Evolutionary conservation across 2,888 invertebrate genomes (phyloP).

Genomic region (Orchesella flavescens): DNA sequence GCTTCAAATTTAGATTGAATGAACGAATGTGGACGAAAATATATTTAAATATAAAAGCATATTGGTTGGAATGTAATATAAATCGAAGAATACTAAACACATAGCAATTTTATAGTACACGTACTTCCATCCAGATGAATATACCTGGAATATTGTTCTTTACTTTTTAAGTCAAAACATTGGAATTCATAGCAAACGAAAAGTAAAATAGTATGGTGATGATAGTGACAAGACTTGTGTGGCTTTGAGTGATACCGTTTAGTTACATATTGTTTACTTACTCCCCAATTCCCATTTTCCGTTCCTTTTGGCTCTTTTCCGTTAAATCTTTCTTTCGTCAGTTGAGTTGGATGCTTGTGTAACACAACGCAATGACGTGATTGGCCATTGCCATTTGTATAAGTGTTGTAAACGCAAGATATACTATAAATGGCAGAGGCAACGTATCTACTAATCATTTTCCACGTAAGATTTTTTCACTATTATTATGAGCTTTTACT

Average conservation of each 20-base stretch:
- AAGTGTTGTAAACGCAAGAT: neutral
- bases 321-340: neutral
- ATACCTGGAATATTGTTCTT: no score
- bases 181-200: conserved; percentile 17
- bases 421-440: neutral
- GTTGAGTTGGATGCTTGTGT: no score
- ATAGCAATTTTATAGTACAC: no score
- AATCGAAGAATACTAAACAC: no score
- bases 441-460: conserved; percentile 45
- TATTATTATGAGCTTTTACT: conserved; percentile 22
- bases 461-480: conserved; percentile 39
- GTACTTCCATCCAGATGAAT: no score
- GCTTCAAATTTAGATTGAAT: no score
- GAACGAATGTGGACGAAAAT: no score
- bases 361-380: neutral
- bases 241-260: neutral
- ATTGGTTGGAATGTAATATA: no score
- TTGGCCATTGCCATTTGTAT: conserved; percentile 20
- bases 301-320: conserved; percentile 11
- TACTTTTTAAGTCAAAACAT: no score
- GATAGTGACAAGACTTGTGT: conserved; percentile 37
- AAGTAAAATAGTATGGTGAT: conserved; percentile 27
- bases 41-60: no score
- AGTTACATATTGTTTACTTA: conserved; percentile 14
- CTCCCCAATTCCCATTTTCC: neutral